phyloP scores from a whole-genome alignment of 2,888 invertebrate species.

The Diadegma fenestrale region DNA sequence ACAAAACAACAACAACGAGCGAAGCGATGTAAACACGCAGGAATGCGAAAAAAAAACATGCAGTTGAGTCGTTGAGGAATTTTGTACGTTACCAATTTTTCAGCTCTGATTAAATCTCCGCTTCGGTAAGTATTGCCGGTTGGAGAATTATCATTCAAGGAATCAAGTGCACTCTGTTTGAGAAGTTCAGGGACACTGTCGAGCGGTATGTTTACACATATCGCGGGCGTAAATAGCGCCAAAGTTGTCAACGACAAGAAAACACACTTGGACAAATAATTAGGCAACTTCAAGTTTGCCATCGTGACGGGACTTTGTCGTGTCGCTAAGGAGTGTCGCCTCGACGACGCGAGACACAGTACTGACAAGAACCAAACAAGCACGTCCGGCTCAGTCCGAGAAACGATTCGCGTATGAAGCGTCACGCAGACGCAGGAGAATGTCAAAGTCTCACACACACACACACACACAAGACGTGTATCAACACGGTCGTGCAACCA shows the following conservation, averaged over 20 bases:
- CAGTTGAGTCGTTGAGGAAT: background rate
- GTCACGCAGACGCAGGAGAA: background rate
- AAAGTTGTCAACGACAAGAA: conserved; percentile 20
- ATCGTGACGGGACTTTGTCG: conserved; percentile 17
- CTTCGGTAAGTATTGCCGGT: conserved; percentile 77
- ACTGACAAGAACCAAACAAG: conserved; percentile 24
- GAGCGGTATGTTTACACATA: conserved; percentile 72
- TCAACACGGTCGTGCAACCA: conserved; percentile 2
- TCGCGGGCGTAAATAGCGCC: conserved; percentile 34
- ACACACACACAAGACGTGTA: background rate
- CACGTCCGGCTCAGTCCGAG: background rate
- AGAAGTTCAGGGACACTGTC: conserved; percentile 74
- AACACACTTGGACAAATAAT: background rate
- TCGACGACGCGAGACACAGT: conserved; percentile 27
- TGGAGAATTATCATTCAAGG: conserved; percentile 77
- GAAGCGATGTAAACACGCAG: background rate
- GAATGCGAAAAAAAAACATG: background rate
- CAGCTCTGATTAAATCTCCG: conserved; percentile 79
- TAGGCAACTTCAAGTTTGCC: conserved; percentile 22
- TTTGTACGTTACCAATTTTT: conserved; percentile 77
- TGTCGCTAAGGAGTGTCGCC: conserved; percentile 8
- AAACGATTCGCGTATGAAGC: background rate
- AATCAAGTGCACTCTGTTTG: conserved; percentile 76
- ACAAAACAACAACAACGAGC: background rate
- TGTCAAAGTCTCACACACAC: background rate